A percentile compares a stretch with the other conserved stretches of the same genome.
Conservation (phyloP, 2,113 vertebrate genomes). For the Scolopax mira region DNA sequence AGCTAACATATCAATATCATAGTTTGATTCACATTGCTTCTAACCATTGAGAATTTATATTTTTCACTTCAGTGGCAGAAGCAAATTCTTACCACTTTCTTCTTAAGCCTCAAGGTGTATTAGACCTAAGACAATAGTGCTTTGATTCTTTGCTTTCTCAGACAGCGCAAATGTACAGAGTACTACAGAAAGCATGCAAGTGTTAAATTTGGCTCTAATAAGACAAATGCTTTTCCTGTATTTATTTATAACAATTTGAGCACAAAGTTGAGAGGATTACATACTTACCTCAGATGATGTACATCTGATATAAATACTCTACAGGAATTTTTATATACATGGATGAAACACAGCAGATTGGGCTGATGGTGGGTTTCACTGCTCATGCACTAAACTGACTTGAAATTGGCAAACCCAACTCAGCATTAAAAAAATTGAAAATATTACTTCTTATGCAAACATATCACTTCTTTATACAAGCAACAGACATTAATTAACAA, state of each 20-base stretch:
- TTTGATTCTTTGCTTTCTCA: background rate
- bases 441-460: background rate
- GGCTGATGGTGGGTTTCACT: background rate
- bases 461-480: fast-evolving
- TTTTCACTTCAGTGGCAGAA: background rate
- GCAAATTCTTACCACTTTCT: background rate
- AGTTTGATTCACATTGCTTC: fast-evolving
- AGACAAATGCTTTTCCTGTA: background rate
- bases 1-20: background rate
- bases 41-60: background rate
- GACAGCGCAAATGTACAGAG: background rate
- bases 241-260: background rate
- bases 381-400: background rate
- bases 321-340: background rate
- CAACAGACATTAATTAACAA: background rate
- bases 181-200: background rate
- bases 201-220: background rate
- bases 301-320: background rate
- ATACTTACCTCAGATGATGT: background rate
- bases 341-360: background rate
- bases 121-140: background rate
- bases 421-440: background rate
- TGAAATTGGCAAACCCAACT: background rate
- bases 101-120: background rate
- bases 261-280: background rate